Percentiles rank a stretch among this genome's conserved stretches.
These are phyloP conservation scores for Vireo altiloquus DNA, from an alignment of 2,113 vertebrate genomes.

Conservation along the genomic window DNA sequence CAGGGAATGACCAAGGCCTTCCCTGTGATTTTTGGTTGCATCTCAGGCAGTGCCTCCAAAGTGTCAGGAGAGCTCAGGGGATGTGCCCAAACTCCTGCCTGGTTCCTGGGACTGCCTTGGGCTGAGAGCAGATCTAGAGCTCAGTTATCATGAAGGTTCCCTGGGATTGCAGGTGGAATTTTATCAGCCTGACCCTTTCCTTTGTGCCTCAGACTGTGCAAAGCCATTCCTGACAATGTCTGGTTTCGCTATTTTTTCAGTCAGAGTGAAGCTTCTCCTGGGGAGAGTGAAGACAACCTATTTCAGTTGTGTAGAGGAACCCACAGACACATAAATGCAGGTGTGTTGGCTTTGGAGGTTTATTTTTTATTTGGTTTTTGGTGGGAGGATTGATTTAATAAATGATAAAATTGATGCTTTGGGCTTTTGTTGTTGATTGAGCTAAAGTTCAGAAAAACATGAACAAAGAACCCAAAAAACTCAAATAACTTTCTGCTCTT, in stretches of 20 bases:
- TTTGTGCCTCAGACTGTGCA: not conserved
- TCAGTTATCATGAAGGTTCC: fast-evolving
- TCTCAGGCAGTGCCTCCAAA: not conserved
- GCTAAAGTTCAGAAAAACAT: not conserved
- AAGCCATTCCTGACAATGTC: not conserved
- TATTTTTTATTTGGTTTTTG: not conserved
- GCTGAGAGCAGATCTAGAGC: not conserved
- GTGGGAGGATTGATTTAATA: not conserved
- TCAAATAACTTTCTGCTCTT: not conserved
- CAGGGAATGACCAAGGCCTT: not conserved
- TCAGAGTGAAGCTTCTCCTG: not conserved
- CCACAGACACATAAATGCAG: constrained; percentile 78
- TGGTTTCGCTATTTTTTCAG: not conserved
- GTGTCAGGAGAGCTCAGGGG: not conserved
- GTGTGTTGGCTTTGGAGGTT: constrained; percentile 30
- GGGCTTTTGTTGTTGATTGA: not conserved
- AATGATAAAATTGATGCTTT: not conserved
- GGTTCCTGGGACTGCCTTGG: not conserved
- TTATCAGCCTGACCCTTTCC: fast-evolving
- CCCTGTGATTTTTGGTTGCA: fast-evolving
- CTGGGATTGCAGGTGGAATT: not conserved
- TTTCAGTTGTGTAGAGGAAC: constrained; percentile 19
- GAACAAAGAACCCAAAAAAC: not conserved
- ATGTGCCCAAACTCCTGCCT: not conserved
- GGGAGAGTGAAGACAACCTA: constrained; percentile 14